These are phyloP conservation scores for Centropyge bicolor DNA, from an alignment of 2,797 vertebrate species.

Conservation along the genomic window DNA sequence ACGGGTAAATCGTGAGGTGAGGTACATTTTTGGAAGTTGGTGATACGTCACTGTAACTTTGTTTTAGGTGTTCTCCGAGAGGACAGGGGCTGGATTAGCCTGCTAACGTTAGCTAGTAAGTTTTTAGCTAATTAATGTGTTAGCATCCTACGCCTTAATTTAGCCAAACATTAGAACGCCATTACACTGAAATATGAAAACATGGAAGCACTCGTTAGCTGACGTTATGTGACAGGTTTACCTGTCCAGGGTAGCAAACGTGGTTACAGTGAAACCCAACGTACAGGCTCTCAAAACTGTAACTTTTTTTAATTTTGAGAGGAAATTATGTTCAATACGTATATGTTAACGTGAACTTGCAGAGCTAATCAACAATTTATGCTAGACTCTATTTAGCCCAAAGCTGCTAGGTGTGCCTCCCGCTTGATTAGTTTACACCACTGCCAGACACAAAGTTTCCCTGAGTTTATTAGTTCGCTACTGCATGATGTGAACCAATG, in stretches of 20 bases:
- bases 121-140: not conserved
- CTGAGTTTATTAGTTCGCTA: not conserved
- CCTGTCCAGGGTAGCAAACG: not conserved
- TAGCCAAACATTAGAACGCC: not conserved
- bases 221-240: not conserved
- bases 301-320: not conserved
- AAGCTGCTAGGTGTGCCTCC: not conserved
- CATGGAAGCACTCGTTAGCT: not conserved
- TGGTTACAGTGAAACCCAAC: not conserved
- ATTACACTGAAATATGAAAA: not conserved
- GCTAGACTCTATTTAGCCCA: too few relatives aligned
- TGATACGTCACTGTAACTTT: rapidly evolving
- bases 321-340: not conserved
- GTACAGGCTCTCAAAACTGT: not conserved
- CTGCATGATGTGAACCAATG: too few relatives aligned
- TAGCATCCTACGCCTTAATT: conserved; percentile 5
- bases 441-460: rapidly evolving
- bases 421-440: not conserved
- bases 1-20: rapidly evolving
- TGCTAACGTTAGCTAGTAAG: not conserved
- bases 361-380: not conserved
- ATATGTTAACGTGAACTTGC: too few relatives aligned
- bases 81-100: not conserved
- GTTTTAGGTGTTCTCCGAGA: rapidly evolving
- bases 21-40: rapidly evolving